Percentiles rank a stretch among this genome's conserved stretches.
Evolutionary conservation across 2,888 invertebrate genomes (phyloP).

Genomic region (Isoperla grammatica): DNA sequence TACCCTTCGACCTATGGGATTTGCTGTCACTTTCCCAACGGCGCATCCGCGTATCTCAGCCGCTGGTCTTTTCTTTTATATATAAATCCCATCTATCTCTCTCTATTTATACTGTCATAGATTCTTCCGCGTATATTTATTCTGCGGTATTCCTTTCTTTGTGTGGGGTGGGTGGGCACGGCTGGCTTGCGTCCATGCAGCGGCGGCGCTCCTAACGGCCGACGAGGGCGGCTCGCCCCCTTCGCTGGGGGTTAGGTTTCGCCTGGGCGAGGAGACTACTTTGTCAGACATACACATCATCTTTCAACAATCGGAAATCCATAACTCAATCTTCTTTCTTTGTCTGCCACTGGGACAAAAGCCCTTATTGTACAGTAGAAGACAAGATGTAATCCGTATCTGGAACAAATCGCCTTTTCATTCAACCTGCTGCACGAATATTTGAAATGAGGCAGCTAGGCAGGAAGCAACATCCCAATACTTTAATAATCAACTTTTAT

Average conservation of each 20-base stretch:
- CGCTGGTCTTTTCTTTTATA: constrained; percentile 18
- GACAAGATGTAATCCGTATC: constrained; percentile 5
- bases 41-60: constrained; percentile 16
- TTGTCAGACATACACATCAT: constrained; percentile 19
- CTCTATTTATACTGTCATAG: constrained; percentile 20
- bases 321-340: constrained; percentile 17
- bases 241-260: background rate
- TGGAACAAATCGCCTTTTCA: constrained; percentile 5
- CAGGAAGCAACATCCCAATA: too few species aligned
- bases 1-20: constrained; percentile 12
- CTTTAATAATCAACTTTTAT: too few species aligned
- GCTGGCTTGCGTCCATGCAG: constrained; percentile 14
- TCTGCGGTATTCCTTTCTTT: constrained; percentile 19
- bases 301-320: constrained; percentile 20
- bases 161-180: background rate
- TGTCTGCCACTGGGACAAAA: constrained; percentile 9
- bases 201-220: background rate
- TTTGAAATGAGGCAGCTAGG: too few species aligned
- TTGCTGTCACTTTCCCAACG: constrained; percentile 14
- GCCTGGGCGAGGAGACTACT: constrained; percentile 5
- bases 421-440: too few species aligned
- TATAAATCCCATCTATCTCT: constrained; percentile 20
- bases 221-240: background rate
- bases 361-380: constrained; percentile 5
- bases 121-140: constrained; percentile 17